Evolutionary conservation across 2,113 vertebrate genomes (phyloP).

Genomic region (Suricata suricatta): DNA sequence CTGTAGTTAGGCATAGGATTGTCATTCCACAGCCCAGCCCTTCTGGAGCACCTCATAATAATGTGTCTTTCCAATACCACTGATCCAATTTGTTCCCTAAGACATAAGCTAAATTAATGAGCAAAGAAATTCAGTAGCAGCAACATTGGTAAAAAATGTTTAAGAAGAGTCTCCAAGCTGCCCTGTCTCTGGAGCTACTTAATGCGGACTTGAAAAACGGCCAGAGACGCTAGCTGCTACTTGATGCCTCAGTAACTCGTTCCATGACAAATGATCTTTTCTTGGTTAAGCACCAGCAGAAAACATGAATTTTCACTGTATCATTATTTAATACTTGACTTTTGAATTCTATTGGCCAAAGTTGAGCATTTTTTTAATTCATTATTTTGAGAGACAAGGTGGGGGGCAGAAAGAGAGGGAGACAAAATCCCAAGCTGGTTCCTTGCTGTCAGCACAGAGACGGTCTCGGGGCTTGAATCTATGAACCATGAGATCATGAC

Average conservation of each 20-base stretch:
- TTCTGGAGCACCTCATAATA: background rate
- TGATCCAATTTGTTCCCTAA: background rate
- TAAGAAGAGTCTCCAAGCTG: slow-evolving; percentile 41
- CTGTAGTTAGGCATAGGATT: background rate
- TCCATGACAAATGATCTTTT: slow-evolving; percentile 31
- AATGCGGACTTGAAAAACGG: background rate
- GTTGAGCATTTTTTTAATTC: background rate
- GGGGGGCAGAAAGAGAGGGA: too few relatives aligned
- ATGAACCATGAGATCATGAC: too few relatives aligned
- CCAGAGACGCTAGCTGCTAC: background rate
- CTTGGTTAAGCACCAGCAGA: slow-evolving; percentile 20
- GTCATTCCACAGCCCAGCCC: background rate
- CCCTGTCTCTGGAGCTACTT: background rate
- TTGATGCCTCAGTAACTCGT: slow-evolving; percentile 28
- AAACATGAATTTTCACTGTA: background rate
- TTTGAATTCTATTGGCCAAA: slow-evolving; percentile 11
- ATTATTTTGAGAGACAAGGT: too few relatives aligned
- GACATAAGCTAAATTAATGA: slow-evolving; percentile 25
- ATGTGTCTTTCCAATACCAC: background rate
- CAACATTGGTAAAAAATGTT: background rate
- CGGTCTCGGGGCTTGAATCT: too few relatives aligned
- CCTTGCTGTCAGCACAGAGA: too few relatives aligned
- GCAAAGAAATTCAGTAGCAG: slow-evolving; percentile 26
- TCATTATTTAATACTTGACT: slow-evolving; percentile 1
- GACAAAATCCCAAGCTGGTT: too few relatives aligned